Percentiles rank a stretch among this genome's conserved stretches.
Conservation (phyloP, 2,113 vertebrate species). For the Propithecus coquereli region DNA sequence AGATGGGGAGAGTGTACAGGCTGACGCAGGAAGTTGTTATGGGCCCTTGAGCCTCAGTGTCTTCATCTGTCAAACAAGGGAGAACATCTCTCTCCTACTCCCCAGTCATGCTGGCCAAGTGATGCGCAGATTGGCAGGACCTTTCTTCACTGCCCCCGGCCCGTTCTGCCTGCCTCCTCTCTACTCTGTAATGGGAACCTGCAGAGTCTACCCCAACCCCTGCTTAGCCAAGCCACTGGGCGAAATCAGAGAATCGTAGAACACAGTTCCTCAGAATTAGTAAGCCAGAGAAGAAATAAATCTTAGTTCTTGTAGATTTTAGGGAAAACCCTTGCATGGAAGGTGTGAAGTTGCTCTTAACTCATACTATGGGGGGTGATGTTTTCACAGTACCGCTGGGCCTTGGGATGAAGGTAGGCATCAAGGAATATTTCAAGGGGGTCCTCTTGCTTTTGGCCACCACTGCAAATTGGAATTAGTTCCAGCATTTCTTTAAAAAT, state of each 20-base stretch:
- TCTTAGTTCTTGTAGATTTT: neutral
- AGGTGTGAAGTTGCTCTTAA: neutral
- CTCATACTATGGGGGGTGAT: neutral
- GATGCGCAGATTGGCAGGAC: neutral
- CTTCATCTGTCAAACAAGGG: neutral
- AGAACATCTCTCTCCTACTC: neutral
- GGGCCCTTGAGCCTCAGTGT: neutral
- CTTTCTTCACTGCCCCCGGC: neutral
- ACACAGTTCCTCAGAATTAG: neutral
- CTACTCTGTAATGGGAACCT: neutral
- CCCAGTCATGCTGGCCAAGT: neutral
- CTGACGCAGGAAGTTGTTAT: neutral
- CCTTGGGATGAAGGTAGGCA: neutral
- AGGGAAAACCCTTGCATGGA: neutral
- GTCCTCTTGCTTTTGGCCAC: neutral
- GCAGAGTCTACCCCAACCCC: neutral
- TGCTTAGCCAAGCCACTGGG: neutral
- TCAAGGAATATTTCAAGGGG: neutral
- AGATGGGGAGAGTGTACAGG: neutral
- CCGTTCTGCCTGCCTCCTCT: neutral
- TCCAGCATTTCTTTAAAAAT: neutral
- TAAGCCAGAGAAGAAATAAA: neutral
- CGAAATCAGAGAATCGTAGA: neutral
- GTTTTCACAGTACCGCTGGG: neutral
- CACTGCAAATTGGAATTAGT: neutral